Evolutionary conservation across 2,888 invertebrate species (phyloP).

Genomic region (Sarcophaga caerulescens): DNA sequence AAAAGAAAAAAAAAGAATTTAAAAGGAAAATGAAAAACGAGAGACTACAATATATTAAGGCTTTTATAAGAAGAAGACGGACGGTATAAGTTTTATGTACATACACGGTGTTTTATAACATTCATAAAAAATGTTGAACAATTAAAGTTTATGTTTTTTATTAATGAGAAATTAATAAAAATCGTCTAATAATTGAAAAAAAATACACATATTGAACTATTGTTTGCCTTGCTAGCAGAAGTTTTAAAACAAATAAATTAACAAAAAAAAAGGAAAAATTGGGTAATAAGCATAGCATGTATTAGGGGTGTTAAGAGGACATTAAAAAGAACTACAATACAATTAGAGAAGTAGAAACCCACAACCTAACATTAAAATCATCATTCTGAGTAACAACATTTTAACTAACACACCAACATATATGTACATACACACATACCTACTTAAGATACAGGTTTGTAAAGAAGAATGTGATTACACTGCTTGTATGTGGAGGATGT

Average conservation of each 20-base stretch:
- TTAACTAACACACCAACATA: not conserved
- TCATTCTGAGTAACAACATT: not conserved
- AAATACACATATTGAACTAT: slow-evolving; percentile 12
- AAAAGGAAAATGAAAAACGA: too few species aligned
- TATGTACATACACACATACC: not conserved
- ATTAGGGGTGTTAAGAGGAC: slow-evolving; percentile 38
- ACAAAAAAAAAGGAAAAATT: too few species aligned
- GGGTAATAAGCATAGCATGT: not conserved
- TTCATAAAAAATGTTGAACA: not conserved
- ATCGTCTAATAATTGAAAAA: not conserved
- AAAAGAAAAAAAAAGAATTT: not conserved
- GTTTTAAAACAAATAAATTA: slow-evolving; percentile 30
- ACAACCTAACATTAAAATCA: slow-evolving; percentile 15
- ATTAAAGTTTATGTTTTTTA: not conserved
- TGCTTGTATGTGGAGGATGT: slow-evolving; percentile 14
- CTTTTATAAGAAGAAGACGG: not conserved
- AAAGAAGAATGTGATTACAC: slow-evolving; percentile 10
- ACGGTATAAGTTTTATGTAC: not conserved
- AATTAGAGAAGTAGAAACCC: not conserved
- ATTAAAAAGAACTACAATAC: slow-evolving; percentile 46
- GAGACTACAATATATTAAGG: not conserved
- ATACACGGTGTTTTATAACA: slow-evolving; percentile 30
- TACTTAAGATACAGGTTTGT: slow-evolving; percentile 7
- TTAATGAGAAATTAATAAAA: not conserved
- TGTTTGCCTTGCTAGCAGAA: not conserved